Base-by-base conservation (phyloP, 2,113 vertebrate species). In the Galemys pyrenaicus region DNA sequence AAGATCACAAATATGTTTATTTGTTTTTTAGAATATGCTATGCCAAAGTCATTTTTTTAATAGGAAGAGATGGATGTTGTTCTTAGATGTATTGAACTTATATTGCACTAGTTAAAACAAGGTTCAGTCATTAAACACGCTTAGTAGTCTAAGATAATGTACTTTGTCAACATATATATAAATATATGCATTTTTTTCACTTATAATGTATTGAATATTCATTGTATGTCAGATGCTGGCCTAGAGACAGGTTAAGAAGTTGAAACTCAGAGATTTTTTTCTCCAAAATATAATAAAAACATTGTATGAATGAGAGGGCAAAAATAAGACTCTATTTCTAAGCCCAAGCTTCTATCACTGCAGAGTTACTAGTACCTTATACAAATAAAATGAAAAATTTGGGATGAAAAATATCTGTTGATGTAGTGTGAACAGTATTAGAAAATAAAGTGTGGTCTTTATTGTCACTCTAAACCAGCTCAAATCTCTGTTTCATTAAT, bases 271-370 rank as follows among this genome's bases (percentile, higher is more conserved):
- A 82, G n/a, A 64, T 62, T 81, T 73, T 46, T 39, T 7, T 90
- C 2, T 88, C 77, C 20, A 1, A 8, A 58, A 37, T 28, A 10
- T 41, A n/a, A 64, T 41, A 60, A 64, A 64, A 9, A 26, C 68
- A 17, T 44, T 74, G 54, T 12, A 39, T 20, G 46, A 3, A 6
- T 3, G 6, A 37, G 12, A 0, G 6, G 6, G 9, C 37, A 90
- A 74, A 2, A 87, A 73, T 49, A 77, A 80, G 7, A 17, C 13
- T 94, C 5, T 32, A 39, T 65, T 95, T 68, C 58, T 79, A 90
- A 70, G 15, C 1, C 6, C 8, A 41, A 22, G 9, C 44, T 8
- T 35, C 17, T 11, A 39, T 65, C n/a, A 65, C 5, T 35, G n/a
- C 15, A 92, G 46, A 77, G 20, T 1, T 54, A 7, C 7, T 8